Evolutionary conservation across 1,140 invertebrate species (phyloP).

Genomic region (Globodera rostochiensis): DNA sequence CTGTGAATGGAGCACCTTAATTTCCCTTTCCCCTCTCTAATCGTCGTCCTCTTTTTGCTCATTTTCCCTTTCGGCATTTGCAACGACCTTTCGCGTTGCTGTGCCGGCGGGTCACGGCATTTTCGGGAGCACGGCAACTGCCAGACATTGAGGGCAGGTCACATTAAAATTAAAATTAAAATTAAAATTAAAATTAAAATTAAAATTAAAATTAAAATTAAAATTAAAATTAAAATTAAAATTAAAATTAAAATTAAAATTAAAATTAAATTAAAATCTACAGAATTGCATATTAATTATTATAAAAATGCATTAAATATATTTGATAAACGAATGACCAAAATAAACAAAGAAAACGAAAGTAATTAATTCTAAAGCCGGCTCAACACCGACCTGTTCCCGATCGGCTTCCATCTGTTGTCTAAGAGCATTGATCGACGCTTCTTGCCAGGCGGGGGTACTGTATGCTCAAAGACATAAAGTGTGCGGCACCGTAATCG

Average conservation of each 20-base stretch:
- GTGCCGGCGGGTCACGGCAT: conserved; percentile 57
- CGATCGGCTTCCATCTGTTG: conserved; percentile 64
- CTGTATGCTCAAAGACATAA: neutral
- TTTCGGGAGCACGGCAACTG: conserved; percentile 43
- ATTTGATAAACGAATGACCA: neutral
- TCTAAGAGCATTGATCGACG: conserved; percentile 55
- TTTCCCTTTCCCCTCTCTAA: neutral
- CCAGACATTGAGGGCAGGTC: conserved; percentile 21
- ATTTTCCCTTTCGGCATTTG: too few relatives aligned
- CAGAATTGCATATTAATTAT: too few relatives aligned
- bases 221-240: neutral
- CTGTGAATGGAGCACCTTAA: too few relatives aligned
- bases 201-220: neutral
- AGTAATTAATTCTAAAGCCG: conserved; percentile 30
- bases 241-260: neutral
- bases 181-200: neutral
- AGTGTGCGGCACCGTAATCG: conserved; percentile 4
- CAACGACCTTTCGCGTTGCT: conserved; percentile 57
- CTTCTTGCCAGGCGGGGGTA: conserved; percentile 9
- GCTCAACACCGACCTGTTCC: conserved; percentile 52
- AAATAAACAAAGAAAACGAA: neutral
- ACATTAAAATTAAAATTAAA: neutral
- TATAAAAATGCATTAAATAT: neutral
- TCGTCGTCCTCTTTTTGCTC: neutral
- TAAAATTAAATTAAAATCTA: too few relatives aligned